These are phyloP conservation scores for Australoheros scitulus DNA, from an alignment of 2,113 vertebrate genomes.

Conservation along the genomic window DNA sequence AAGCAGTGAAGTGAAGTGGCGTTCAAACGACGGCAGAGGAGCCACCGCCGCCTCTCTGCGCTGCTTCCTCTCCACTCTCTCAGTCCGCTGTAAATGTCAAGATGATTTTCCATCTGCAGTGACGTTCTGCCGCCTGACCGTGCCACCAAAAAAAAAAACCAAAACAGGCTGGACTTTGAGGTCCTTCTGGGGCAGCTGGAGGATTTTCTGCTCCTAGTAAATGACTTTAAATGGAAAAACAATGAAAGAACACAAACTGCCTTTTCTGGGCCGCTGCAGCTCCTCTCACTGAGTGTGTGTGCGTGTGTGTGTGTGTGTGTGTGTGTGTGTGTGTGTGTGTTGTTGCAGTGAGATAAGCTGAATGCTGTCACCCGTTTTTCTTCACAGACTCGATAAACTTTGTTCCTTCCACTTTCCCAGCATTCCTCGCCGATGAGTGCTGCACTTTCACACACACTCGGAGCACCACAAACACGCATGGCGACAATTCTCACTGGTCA, in stretches of 20 bases:
- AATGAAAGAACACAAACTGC: no score
- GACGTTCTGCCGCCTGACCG: neutral
- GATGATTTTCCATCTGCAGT: neutral
- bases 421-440: neutral
- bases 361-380: neutral
- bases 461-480: neutral
- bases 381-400: neutral
- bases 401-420: slow-evolving; percentile 24
- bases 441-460: neutral
- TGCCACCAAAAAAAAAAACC: neutral
- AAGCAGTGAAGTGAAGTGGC: neutral
- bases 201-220: neutral
- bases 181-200: neutral
- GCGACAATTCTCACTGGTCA: neutral
- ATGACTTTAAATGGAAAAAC: neutral
- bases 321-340: neutral
- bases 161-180: neutral
- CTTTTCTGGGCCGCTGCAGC: no score
- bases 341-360: neutral
- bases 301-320: no score
- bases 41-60: neutral
- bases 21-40: neutral
- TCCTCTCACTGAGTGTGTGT: no score
- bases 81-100: slow-evolving; percentile 22
- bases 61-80: neutral